phyloP scores from a whole-genome alignment of 2,888 invertebrate species.

The Phalera bucephala region DNA sequence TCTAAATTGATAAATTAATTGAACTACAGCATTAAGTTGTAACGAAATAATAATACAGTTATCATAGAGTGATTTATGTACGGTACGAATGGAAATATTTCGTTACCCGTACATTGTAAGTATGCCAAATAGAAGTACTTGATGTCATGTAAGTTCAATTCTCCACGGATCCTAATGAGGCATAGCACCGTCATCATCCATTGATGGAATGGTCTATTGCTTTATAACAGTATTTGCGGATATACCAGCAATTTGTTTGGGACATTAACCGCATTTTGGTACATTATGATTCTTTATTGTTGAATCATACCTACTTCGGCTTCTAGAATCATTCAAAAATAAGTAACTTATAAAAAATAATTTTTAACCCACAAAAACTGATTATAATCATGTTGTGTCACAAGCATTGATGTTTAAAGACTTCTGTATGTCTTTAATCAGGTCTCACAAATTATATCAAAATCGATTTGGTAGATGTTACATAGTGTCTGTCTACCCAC shows the following conservation, averaged over 20 bases:
- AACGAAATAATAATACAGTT: constrained; percentile 11
- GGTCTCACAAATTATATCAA: too few relatives aligned
- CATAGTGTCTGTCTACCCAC: too few relatives aligned
- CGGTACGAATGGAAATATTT: constrained; percentile 16
- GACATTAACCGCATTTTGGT: constrained; percentile 43
- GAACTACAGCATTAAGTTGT: background rate
- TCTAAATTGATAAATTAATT: too few relatives aligned
- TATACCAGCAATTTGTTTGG: constrained; percentile 43
- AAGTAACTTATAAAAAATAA: too few relatives aligned
- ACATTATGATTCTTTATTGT: constrained; percentile 36
- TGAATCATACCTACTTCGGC: too few relatives aligned
- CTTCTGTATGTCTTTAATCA: too few relatives aligned
- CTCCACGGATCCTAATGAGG: constrained; percentile 13
- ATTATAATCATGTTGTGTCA: too few relatives aligned
- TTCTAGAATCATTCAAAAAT: too few relatives aligned
- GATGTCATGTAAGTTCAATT: constrained; percentile 21
- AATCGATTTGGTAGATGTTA: too few relatives aligned
- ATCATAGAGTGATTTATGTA: constrained; percentile 24
- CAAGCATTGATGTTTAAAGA: too few relatives aligned
- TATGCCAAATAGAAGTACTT: constrained; percentile 40
- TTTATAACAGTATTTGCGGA: constrained; percentile 49
- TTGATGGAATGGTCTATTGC: constrained; percentile 14
- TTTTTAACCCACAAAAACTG: too few relatives aligned
- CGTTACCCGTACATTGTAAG: constrained; percentile 14
- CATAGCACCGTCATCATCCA: constrained; percentile 33